These are phyloP conservation scores for Amiota communis DNA, from an alignment of 2,888 invertebrate genomes.

Conservation along the genomic window DNA sequence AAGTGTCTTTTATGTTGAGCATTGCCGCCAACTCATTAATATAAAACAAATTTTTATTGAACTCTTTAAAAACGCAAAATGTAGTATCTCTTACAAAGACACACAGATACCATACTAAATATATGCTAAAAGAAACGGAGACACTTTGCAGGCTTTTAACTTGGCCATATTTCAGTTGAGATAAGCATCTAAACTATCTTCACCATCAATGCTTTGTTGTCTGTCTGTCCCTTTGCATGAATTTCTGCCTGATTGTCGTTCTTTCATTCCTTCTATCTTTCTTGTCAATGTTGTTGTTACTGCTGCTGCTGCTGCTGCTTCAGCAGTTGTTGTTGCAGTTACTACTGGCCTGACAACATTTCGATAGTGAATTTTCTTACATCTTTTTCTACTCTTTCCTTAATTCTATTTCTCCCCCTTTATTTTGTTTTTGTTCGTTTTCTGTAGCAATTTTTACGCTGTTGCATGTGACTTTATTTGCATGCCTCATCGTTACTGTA, in stretches of 20 bases:
- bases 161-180: slow-evolving; percentile 63
- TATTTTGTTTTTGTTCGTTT: not conserved
- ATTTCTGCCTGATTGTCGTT: slow-evolving; percentile 6
- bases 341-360: not conserved
- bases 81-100: not conserved
- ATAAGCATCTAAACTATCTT: slow-evolving; percentile 66
- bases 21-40: slow-evolving; percentile 25
- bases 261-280: slow-evolving; percentile 25
- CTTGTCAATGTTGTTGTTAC: slow-evolving; percentile 17
- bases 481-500: slow-evolving; percentile 45
- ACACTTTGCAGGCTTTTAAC: slow-evolving; percentile 61
- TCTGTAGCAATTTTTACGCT: not conserved
- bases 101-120: slow-evolving; percentile 33
- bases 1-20: not conserved
- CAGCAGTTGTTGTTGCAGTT: slow-evolving; percentile 26
- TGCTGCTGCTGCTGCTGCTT: slow-evolving; percentile 16
- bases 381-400: slow-evolving; percentile 18
- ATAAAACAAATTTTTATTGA: slow-evolving; percentile 32
- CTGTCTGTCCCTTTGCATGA: slow-evolving; percentile 38
- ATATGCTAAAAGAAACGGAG: slow-evolving; percentile 38
- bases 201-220: slow-evolving; percentile 58
- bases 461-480: slow-evolving; percentile 54
- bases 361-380: not conserved
- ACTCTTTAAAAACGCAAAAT: slow-evolving; percentile 4
- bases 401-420: not conserved